A percentile compares a stretch with the other conserved stretches of the same genome.
Conservation (phyloP, 2,797 vertebrate species). For the Passerculus sandwichensis region DNA sequence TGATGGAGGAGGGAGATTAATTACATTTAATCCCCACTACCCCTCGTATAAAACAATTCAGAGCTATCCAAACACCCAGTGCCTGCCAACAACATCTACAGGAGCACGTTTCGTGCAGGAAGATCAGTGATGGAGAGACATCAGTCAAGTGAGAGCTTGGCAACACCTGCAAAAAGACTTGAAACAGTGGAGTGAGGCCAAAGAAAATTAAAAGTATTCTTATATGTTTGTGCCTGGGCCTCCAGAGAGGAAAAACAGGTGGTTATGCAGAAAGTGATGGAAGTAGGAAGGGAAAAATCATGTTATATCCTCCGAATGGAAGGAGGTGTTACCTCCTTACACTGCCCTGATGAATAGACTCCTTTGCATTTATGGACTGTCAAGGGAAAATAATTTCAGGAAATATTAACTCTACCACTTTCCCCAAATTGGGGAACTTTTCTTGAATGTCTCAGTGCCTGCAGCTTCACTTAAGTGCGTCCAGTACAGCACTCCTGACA, state of each 20-base stretch:
- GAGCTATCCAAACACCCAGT: neutral
- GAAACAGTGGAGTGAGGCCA: neutral
- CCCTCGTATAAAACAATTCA: neutral
- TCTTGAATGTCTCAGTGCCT: neutral
- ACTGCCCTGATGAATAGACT: neutral
- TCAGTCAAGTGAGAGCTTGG: neutral
- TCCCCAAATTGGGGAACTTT: neutral
- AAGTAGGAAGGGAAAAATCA: neutral
- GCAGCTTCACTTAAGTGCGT: neutral
- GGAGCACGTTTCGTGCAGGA: neutral
- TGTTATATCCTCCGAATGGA: neutral
- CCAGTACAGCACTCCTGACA: neutral
- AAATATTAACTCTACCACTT: neutral
- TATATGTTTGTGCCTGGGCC: neutral
- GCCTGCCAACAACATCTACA: neutral
- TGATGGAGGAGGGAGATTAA: neutral
- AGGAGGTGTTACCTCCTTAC: neutral
- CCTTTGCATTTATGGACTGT: neutral
- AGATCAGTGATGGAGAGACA: neutral
- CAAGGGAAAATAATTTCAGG: neutral
- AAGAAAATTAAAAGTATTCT: neutral
- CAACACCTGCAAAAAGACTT: neutral
- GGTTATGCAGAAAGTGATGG: neutral
- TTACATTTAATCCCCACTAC: neutral
- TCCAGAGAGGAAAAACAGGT: neutral